phyloP scores from a whole-genome alignment of 1,140 invertebrate genomes.

The Semibalanus balanoides region DNA sequence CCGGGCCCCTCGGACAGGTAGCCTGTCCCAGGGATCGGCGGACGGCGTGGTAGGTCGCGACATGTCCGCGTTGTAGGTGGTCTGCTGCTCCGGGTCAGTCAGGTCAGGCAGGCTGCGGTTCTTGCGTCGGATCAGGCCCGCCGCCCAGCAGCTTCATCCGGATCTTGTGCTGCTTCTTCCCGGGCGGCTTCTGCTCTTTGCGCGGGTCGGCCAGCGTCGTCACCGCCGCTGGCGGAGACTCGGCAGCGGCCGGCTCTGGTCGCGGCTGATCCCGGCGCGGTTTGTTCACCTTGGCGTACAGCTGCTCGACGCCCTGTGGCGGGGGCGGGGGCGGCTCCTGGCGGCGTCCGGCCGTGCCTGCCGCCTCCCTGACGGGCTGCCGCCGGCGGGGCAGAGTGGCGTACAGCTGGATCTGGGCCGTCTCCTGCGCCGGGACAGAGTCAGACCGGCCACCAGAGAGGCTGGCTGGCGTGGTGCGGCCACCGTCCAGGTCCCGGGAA shows the following conservation, averaged over 20 bases:
- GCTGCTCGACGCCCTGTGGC: not conserved
- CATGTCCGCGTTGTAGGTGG: slow-evolving; percentile 19
- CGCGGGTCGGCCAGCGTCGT: not conserved
- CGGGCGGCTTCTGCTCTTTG: slow-evolving; percentile 28
- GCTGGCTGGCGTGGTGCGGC: not conserved
- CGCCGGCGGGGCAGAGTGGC: not conserved
- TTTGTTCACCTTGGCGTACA: slow-evolving; percentile 5
- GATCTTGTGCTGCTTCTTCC: slow-evolving; percentile 82
- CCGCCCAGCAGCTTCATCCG: slow-evolving; percentile 74
- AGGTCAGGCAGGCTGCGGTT: slow-evolving; percentile 83
- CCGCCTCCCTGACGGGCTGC: not conserved
- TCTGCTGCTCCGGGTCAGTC: slow-evolving; percentile 39
- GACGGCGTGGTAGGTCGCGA: slow-evolving; percentile 19
- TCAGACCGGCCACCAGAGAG: no score
- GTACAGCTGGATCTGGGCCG: slow-evolving; percentile 3
- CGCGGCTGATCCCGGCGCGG: not conserved
- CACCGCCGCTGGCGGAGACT: no score
- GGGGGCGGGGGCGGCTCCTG: not conserved
- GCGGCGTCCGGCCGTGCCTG: not conserved
- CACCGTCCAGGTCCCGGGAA: not conserved
- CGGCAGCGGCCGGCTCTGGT: no score
- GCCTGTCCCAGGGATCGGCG: slow-evolving; percentile 30
- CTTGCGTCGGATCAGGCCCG: slow-evolving; percentile 67
- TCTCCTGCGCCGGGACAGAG: not conserved
- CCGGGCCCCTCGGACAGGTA: slow-evolving; percentile 75